A percentile compares a stretch with the other conserved stretches of the same genome.
Conservation (phyloP, 2,888 invertebrate species). For the Eupeodes latifasciatus region DNA sequence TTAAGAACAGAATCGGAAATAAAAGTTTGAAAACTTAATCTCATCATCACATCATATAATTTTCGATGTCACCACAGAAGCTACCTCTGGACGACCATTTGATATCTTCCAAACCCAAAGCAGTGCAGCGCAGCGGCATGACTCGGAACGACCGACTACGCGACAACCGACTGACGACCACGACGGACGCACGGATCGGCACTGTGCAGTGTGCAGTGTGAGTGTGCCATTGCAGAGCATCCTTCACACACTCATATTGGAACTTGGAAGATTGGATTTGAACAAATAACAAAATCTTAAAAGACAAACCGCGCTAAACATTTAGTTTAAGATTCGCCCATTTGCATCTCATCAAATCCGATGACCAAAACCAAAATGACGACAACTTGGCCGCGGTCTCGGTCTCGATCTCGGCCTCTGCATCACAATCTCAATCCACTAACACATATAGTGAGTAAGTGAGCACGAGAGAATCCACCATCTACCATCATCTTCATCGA, state of each 20-base stretch:
- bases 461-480: conserved; percentile 65
- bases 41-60: conserved; percentile 84
- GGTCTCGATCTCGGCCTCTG: neutral
- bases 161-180: no score
- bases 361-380: conserved; percentile 69
- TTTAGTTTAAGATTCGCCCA: conserved; percentile 77
- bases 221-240: neutral
- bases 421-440: conserved; percentile 55
- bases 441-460: conserved; percentile 69
- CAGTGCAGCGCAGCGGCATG: conserved; percentile 11
- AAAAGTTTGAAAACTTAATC: conserved; percentile 82
- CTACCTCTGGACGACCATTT: conserved; percentile 76
- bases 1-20: conserved; percentile 78
- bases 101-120: conserved; percentile 40
- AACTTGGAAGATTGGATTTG: conserved; percentile 6
- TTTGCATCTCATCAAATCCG: conserved; percentile 78
- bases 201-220: neutral
- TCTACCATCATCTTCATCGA: neutral
- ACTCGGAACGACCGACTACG: neutral
- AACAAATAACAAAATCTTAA: conserved; percentile 62
- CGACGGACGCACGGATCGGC: neutral
- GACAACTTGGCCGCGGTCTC: conserved; percentile 26
- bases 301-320: conserved; percentile 76
- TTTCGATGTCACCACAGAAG: conserved; percentile 82
- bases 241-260: conserved; percentile 34